Evolutionary conservation across 2,888 invertebrate species (phyloP).

Genomic region (Rhaphigaster nebulosa): DNA sequence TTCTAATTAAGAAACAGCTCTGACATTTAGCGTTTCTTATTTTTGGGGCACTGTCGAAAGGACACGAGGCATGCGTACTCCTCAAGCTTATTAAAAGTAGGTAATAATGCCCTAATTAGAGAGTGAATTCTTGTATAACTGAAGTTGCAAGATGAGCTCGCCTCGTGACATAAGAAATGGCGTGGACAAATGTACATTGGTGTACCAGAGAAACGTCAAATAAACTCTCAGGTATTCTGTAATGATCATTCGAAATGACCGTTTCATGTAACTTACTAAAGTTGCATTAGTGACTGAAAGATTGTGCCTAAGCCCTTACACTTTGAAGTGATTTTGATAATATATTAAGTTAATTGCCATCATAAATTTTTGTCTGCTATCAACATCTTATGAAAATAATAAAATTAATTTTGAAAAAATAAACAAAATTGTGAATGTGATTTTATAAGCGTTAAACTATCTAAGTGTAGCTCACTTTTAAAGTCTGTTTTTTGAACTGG

Average conservation of each 20-base stretch:
- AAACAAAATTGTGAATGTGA: too few relatives aligned
- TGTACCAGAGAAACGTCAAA: background rate
- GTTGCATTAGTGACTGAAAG: background rate
- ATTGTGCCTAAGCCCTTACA: background rate
- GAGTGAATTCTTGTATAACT: slow-evolving; percentile 8
- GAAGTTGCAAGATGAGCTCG: background rate
- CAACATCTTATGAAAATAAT: too few relatives aligned
- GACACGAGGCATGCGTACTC: background rate
- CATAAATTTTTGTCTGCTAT: background rate
- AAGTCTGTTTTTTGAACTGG: too few relatives aligned
- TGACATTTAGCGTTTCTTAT: background rate
- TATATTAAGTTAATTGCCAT: background rate
- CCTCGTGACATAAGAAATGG: background rate
- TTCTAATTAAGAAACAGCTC: background rate
- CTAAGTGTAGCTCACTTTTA: too few relatives aligned
- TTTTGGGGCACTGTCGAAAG: background rate
- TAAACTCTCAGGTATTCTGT: background rate
- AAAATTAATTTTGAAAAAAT: too few relatives aligned
- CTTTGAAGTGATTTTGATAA: background rate
- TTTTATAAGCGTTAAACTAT: too few relatives aligned
- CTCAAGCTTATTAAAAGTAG: background rate
- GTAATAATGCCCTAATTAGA: background rate
- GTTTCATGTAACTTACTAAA: slow-evolving; percentile 2
- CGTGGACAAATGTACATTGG: background rate
- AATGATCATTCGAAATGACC: background rate